Percentiles rank a stretch among this genome's conserved stretches.
Conservation (phyloP, 2,888 invertebrate genomes). For the Caenorhabditis uteleia region DNA sequence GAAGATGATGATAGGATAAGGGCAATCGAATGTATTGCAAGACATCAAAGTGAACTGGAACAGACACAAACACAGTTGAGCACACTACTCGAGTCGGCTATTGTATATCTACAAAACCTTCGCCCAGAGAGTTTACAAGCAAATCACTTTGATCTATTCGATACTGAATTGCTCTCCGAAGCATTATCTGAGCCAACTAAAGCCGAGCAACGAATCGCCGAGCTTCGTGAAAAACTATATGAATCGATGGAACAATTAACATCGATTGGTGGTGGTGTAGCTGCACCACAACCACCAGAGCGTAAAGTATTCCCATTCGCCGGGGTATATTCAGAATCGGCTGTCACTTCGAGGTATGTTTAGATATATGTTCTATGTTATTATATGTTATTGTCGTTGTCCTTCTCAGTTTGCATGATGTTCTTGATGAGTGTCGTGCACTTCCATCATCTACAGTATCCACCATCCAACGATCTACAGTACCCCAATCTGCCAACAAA, state of each 20-base stretch:
- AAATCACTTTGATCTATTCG: slow-evolving; percentile 1
- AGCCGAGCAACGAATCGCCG: slow-evolving; percentile 12
- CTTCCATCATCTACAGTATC: slow-evolving; percentile 11
- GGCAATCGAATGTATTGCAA: slow-evolving; percentile 55
- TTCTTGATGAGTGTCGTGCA: slow-evolving; percentile 42
- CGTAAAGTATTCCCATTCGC: slow-evolving; percentile 32
- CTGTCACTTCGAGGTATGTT: slow-evolving; percentile 13
- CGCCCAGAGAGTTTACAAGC: no score
- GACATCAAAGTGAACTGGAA: slow-evolving; percentile 57
- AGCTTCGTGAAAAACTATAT: slow-evolving; percentile 12
- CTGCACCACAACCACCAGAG: slow-evolving; percentile 24
- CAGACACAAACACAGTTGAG: slow-evolving; percentile 58
- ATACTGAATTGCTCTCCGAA: slow-evolving; percentile 5
- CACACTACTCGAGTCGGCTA: slow-evolving; percentile 53
- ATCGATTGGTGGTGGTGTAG: background rate
- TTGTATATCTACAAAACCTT: slow-evolving; percentile 48
- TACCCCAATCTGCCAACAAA: background rate
- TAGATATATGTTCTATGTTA: background rate
- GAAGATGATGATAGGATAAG: slow-evolving; percentile 50
- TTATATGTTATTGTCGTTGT: slow-evolving; percentile 5
- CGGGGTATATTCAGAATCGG: slow-evolving; percentile 11
- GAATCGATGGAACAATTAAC: slow-evolving; percentile 11
- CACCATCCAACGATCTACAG: no score
- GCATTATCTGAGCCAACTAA: slow-evolving; percentile 5
- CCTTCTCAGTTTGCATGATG: slow-evolving; percentile 40